Percentiles rank a stretch among this genome's conserved stretches.
Evolutionary conservation across 2,888 invertebrate species (phyloP).

Genomic region (Spodoptera exigua): DNA sequence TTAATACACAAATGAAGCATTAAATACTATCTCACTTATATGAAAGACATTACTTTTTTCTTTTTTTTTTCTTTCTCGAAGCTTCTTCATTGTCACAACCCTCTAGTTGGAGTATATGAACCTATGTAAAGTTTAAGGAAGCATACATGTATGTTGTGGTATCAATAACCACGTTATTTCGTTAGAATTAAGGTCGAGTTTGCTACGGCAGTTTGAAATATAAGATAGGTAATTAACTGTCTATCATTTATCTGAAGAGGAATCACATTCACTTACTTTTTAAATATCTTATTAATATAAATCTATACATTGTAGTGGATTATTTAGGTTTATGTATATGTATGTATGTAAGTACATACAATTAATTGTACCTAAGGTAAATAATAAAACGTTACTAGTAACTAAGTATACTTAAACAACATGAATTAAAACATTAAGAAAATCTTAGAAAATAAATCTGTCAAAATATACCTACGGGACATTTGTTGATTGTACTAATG

Average conservation of each 20-base stretch:
- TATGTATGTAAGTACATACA: constrained; percentile 23
- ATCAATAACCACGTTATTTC: no score
- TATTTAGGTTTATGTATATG: constrained; percentile 8
- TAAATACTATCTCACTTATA: background rate
- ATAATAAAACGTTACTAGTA: background rate
- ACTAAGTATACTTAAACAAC: no score
- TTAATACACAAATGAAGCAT: constrained; percentile 11
- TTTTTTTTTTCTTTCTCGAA: no score
- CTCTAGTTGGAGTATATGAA: no score
- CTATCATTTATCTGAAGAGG: constrained; percentile 16
- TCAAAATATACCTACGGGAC: background rate
- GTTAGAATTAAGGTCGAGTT: no score
- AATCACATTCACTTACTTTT: constrained; percentile 39
- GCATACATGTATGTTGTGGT: no score
- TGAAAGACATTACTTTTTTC: no score
- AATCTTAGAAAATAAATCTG: background rate
- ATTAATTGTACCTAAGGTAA: background rate
- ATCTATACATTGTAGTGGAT: constrained; percentile 6
- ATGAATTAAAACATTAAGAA: background rate
- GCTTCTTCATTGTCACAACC: no score
- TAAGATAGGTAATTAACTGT: constrained; percentile 15
- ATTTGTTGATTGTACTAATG: background rate
- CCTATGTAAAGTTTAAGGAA: no score
- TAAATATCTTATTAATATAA: constrained; percentile 22
- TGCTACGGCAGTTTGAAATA: constrained; percentile 5